Percentiles rank a stretch among this genome's conserved stretches.
Conservation (phyloP, 1,140 invertebrate species). For the Drosophila truncata region DNA sequence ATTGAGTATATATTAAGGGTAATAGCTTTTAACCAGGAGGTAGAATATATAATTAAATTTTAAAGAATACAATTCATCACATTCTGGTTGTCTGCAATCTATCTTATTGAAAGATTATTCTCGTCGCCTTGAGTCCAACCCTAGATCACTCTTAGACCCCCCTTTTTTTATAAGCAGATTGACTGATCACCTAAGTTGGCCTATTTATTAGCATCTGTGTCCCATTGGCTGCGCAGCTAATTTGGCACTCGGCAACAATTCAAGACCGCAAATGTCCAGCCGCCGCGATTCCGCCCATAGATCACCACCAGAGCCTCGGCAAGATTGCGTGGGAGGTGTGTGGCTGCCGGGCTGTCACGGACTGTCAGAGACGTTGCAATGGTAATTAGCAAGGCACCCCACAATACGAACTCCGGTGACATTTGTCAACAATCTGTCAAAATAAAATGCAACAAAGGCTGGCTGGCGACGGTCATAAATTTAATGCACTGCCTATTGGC, state of each 20-base stretch:
- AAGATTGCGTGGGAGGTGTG: slow-evolving; percentile 42
- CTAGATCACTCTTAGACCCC: background rate
- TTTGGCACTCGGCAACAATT: slow-evolving; percentile 51
- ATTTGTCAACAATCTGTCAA: slow-evolving; percentile 78
- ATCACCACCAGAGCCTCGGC: slow-evolving; percentile 28
- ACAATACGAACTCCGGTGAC: slow-evolving; percentile 51
- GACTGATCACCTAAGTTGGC: slow-evolving; percentile 22
- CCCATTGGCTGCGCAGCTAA: slow-evolving; percentile 34
- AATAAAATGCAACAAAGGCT: slow-evolving; percentile 53
- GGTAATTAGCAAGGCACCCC: slow-evolving; percentile 69
- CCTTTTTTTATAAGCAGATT: background rate
- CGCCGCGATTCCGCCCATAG: slow-evolving; percentile 38
- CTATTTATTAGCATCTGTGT: slow-evolving; percentile 25
- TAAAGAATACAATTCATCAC: too few relatives aligned
- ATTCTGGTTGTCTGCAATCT: background rate
- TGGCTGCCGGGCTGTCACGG: slow-evolving; percentile 56
- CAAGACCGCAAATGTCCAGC: slow-evolving; percentile 15
- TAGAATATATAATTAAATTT: background rate
- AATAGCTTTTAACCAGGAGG: background rate
- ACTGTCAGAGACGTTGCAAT: slow-evolving; percentile 63
- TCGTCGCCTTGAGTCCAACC: background rate
- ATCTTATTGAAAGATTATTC: background rate
- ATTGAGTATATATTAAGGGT: background rate
- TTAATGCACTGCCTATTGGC: slow-evolving; percentile 45
- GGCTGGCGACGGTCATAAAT: slow-evolving; percentile 51